Evolutionary conservation across 2,113 vertebrate genomes (phyloP).

Genomic region (Numenius arquata): DNA sequence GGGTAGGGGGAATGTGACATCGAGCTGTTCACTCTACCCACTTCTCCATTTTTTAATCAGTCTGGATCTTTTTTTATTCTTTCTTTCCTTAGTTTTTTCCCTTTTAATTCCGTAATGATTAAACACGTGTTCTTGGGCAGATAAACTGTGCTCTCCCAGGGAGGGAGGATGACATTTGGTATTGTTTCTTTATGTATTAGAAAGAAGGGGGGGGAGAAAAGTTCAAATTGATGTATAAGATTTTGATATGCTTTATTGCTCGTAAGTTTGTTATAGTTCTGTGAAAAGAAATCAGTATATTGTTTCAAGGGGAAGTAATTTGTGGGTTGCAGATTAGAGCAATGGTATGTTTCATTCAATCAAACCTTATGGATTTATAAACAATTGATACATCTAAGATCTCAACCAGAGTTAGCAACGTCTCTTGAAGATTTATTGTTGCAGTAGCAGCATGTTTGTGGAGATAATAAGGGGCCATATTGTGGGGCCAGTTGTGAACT

Average conservation of each 20-base stretch:
- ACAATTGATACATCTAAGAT: not conserved
- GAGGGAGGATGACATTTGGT: not conserved
- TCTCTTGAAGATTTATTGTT: not conserved
- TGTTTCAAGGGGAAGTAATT: not conserved
- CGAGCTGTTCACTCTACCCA: not conserved
- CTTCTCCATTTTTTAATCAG: not conserved
- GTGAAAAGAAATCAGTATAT: not conserved
- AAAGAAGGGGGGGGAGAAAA: not conserved
- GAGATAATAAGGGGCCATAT: not conserved
- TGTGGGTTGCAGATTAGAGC: not conserved
- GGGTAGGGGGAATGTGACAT: rapidly evolving
- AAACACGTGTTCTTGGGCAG: not conserved
- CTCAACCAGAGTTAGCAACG: not conserved
- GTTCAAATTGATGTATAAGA: not conserved
- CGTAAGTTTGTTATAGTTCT: not conserved
- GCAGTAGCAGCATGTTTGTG: not conserved
- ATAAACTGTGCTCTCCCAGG: not conserved
- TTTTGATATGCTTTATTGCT: not conserved
- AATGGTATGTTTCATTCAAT: not conserved
- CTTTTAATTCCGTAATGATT: not conserved
- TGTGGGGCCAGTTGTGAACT: not conserved
- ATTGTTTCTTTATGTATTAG: not conserved
- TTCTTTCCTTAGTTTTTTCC: not conserved
- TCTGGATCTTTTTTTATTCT: not conserved
- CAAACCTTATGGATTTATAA: not conserved